Evolutionary conservation across 2,113 vertebrate species (phyloP), one percentile per base, ranked within the genome.

Genomic region (Catharus minimus): DNA sequence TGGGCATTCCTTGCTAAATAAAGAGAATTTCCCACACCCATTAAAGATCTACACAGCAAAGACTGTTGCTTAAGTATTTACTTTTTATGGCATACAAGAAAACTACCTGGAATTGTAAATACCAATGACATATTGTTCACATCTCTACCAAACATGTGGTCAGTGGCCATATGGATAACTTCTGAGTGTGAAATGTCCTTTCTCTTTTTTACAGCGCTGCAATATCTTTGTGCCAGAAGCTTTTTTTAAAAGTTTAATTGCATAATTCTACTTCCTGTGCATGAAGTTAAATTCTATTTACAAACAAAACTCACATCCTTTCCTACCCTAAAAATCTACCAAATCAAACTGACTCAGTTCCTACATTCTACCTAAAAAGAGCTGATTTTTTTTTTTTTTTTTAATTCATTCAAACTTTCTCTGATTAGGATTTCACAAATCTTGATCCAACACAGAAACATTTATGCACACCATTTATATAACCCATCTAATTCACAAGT

Each of bases 81-180:
- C 93, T 95, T 96, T 96, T 96, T 96, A 95, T 87, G 87, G 91
- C 94, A 94, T 95, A 89, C 93, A 87, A 96, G 95, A 96, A 96
- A 95, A 94, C 92, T 96, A 96, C 93, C 92, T 95, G 92, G 95
- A 96, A 95, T 95, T 96, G 95, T 95, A 96, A 95, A 95, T 93
- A 95, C 90, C 95, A 85, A 89, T 95, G 93, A 95, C 94, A 94
- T 96, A 95, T 95, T 95, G 88, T 95, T 96, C 92, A 94, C 93
- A 94, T 96, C 90, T 95, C 88, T 93, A 95, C 88, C 90, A 95
- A 95, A 93, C 94, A 96, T 94, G 95, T 94, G 94, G 95, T 94
- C 92, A 93, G 80, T 93, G 93, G 90, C 93, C 95, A 96, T 95
- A 93, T 95, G 92, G 90, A 96, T 95, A 95, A 96, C 92, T 96